Evolutionary conservation across 2,888 invertebrate species (phyloP), one percentile per base, ranked within the genome.

Genomic region (Chymomyza caudatula): DNA sequence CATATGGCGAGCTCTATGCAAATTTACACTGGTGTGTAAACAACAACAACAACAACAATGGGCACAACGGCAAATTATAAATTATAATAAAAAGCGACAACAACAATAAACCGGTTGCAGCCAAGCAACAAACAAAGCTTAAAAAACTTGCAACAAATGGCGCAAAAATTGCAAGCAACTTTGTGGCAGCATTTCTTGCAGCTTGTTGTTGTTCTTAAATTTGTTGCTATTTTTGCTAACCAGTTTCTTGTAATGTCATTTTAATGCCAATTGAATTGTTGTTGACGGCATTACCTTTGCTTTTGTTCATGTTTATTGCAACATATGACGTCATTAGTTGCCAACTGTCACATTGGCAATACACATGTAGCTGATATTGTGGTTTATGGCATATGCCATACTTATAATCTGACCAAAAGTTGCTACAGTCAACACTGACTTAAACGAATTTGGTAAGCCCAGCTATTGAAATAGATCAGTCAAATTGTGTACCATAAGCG

Each of bases 31-130:
- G 11, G 11, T 15, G 47, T 47, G 47, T 13, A 15, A 47, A 47
- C 47, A 47, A 47, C 13, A 47, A 47, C 44, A 17, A n/a, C 3
- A 37, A 37, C 29, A 37, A 37, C 29, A 37, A 37, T 25, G 6
- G 6, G 6, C 25, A 25, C 25, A 25, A 25, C 11, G 11, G 11
- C 11, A 37, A 37, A 37, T 37, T 11, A 11, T 37, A 37, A 37
- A 11, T 37, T 37, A 37, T 11, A 37, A 37, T 11, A 37, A 37
- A 29, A 44, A 13, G 23, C 13, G 6, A 53, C 51, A 42, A 29
- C 62, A 17, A 23, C 54, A 15, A 55, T 37, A 47, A 80, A 77
- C 81, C 73, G 81, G 78, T 79, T 74, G 69, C 57, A 66, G 51
- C 47, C 29, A 37, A 2, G 8, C 2, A 2, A 37, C 59, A 71